Evolutionary conservation across 2,113 vertebrate species (phyloP).

Genomic region (Oreochromis niloticus): DNA sequence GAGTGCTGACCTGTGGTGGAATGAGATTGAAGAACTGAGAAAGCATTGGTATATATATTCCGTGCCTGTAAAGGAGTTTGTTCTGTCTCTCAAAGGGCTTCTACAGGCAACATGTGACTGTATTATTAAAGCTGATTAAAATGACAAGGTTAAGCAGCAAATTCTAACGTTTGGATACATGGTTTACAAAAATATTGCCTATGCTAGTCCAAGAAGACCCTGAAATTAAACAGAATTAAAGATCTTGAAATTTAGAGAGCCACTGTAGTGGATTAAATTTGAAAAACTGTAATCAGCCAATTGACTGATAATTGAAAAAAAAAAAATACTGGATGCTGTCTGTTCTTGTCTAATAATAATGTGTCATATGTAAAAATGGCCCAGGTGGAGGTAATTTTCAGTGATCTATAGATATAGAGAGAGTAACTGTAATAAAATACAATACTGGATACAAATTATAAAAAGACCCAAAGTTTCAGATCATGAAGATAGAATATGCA

Average conservation of each 20-base stretch:
- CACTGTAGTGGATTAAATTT: not conserved
- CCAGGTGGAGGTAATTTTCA: not conserved
- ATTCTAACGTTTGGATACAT: not conserved
- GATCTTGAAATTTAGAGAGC: not conserved
- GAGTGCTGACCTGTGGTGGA: constrained; percentile 9
- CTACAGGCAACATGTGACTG: not conserved
- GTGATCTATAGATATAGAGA: not conserved
- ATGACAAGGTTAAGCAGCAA: not conserved
- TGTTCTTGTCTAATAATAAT: not conserved
- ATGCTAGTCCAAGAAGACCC: not conserved
- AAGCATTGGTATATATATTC: not conserved
- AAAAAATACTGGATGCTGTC: not conserved
- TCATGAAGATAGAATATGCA: not conserved
- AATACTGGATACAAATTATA: not conserved
- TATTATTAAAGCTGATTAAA: not conserved
- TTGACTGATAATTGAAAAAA: not conserved
- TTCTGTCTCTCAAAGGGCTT: not conserved
- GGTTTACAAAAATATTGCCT: not conserved
- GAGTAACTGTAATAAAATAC: not conserved
- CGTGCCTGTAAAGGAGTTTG: not conserved
- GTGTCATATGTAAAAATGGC: not conserved
- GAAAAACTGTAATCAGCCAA: not conserved
- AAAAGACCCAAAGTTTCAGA: not conserved
- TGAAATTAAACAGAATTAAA: not conserved
- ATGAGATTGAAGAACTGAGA: constrained; percentile 8